Base-by-base conservation (phyloP, 2,888 invertebrate genomes). In the Nomada ferruginata region DNA sequence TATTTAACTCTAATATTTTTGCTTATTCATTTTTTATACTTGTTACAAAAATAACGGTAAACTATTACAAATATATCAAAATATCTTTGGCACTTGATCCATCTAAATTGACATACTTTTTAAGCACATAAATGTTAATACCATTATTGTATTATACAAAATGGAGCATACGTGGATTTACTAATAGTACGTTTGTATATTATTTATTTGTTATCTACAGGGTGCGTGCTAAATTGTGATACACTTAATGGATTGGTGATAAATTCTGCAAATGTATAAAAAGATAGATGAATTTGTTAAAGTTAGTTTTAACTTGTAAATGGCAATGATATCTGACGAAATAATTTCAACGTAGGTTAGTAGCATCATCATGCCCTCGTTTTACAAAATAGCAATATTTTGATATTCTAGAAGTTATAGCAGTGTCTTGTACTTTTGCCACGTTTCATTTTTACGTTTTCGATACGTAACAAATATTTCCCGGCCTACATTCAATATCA, bases 51-150 rank as follows among this genome's bases (percentile, higher is more conserved):
- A 73, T 59, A 84, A 66, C 36, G 50, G 60, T 13, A 61, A 70
- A 70, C 61, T 26, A 55, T 74, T 72, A 71, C 72, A 76, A 50
- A 52, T 57, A 47, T 79, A 74, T 77, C 68, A 61, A 59, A 69
- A 71, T 57, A 64, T 36, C 79, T 76, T 79, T 72, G 66, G 44
- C 59, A 76, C 83, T 73, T 69, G 76, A 85, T 71, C 50, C 84
- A 70, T 88, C 55, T 73, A 77, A 59, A 72, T 69, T 53, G 69
- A 66, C 66, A 61, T 82, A 79, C 64, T 2, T 44, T 82, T 65
- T 44, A 87, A 83, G 83, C 84, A 86, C 84, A 87, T 84, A 87
- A 88, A 71, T 20, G 77, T 65, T 75, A 42, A 72, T 82, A 79
- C 72, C 29, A 23, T 76, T 57, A 64, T 75, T 57, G 65, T 50